phyloP scores from a whole-genome alignment of 2,888 invertebrate genomes.

The Lutraria lutraria region DNA sequence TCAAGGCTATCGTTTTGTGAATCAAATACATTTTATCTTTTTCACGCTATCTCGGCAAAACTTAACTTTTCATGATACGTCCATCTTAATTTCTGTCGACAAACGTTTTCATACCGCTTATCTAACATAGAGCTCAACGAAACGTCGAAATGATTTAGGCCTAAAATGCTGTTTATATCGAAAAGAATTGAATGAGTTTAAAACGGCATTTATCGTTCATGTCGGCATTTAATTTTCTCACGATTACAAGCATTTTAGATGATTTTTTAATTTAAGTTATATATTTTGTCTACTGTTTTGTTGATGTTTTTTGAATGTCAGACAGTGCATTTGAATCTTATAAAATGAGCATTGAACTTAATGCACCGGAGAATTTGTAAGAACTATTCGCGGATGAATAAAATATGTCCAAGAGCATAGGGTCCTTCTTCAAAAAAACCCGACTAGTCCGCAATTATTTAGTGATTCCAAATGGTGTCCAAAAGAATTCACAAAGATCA shows the following conservation, averaged over 20 bases:
- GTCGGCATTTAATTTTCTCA: background rate
- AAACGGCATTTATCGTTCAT: background rate
- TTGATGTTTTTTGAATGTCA: background rate
- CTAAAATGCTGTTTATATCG: conserved; percentile 6
- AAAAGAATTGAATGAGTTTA: background rate
- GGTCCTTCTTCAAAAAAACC: too few species aligned
- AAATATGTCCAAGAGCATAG: too few species aligned
- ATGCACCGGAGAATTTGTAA: background rate
- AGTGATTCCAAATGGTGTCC: too few species aligned
- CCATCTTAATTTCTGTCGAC: conserved; percentile 45
- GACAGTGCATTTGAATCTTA: background rate
- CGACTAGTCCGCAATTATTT: too few species aligned
- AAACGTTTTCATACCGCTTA: conserved; percentile 23
- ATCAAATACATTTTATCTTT: conserved; percentile 46
- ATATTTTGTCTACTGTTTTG: background rate
- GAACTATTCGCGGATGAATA: background rate
- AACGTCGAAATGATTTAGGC: conserved; percentile 15
- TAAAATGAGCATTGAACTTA: background rate
- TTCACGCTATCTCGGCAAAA: conserved; percentile 34
- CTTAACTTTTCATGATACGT: conserved; percentile 40
- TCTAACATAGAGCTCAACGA: background rate
- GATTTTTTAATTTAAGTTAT: background rate
- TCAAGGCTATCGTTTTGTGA: conserved; percentile 46
- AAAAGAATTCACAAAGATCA: too few species aligned
- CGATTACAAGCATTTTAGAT: background rate